Evolutionary conservation across 2,113 vertebrate genomes (phyloP).

Genomic region (Chionodraco myersi): DNA sequence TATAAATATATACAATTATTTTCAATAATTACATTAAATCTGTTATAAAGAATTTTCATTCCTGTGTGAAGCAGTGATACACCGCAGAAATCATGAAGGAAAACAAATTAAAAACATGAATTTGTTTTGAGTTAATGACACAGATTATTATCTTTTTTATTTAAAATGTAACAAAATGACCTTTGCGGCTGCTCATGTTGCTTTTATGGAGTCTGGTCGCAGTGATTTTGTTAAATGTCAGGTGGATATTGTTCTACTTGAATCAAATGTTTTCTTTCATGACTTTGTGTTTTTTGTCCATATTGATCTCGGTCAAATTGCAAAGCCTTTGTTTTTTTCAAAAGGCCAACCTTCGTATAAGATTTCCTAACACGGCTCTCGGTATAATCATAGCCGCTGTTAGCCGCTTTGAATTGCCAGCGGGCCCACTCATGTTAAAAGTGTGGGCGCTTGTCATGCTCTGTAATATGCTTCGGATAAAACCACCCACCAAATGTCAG

Average conservation of each 20-base stretch:
- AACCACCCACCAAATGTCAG: conserved; percentile 50
- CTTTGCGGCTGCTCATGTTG: conserved; percentile 26
- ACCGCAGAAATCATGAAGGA: neutral
- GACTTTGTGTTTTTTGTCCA: conserved; percentile 6
- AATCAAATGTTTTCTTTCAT: neutral
- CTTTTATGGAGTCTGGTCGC: conserved; percentile 10
- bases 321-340: neutral
- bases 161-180: conserved; percentile 10
- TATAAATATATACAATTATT: neutral
- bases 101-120: neutral
- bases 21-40: neutral
- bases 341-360: conserved; percentile 35
- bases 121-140: neutral
- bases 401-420: conserved; percentile 13
- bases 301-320: conserved; percentile 21
- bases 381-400: neutral
- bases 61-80: neutral
- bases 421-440: conserved; percentile 39
- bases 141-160: conserved; percentile 8
- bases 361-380: neutral
- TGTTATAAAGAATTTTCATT: neutral
- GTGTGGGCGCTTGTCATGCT: conserved; percentile 26
- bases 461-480: conserved; percentile 32
- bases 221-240: conserved; percentile 56
- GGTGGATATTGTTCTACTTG: neutral